A percentile compares a stretch with the other conserved stretches of the same genome.
Evolutionary conservation across 1,140 invertebrate genomes (phyloP).

Genomic region (Apocrypta bakeri): DNA sequence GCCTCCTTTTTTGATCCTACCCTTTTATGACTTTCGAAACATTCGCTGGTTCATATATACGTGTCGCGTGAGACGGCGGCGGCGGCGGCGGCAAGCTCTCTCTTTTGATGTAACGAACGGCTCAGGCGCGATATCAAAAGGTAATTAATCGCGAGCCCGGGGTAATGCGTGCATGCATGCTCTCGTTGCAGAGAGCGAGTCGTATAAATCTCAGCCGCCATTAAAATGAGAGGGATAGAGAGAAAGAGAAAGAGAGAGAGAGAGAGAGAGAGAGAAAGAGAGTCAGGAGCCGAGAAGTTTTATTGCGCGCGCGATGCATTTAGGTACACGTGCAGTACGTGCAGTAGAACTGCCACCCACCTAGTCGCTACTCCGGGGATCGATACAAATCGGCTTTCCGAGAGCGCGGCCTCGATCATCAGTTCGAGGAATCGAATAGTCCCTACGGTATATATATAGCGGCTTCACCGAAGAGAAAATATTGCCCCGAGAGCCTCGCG

Average conservation of each 20-base stretch:
- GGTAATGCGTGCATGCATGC: constrained; percentile 22
- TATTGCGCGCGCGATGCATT: constrained; percentile 40
- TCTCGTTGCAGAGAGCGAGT: constrained; percentile 4
- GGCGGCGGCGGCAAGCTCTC: not conserved
- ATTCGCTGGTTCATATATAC: not conserved
- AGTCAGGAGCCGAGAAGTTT: constrained; percentile 18
- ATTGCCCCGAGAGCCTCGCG: not conserved
- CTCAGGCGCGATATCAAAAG: constrained; percentile 47
- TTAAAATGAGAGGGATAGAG: constrained; percentile 42
- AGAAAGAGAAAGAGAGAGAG: not conserved
- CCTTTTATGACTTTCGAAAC: constrained; percentile 35
- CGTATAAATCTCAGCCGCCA: constrained; percentile 49
- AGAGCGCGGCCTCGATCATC: constrained; percentile 39
- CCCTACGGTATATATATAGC: not conserved
- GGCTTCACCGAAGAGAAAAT: not conserved
- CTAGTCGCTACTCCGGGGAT: constrained; percentile 20
- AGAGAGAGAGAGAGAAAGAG: not conserved
- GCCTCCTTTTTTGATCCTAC: constrained; percentile 2
- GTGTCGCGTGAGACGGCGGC: constrained; percentile 19
- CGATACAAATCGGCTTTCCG: constrained; percentile 37
- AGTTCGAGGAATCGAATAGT: constrained; percentile 33
- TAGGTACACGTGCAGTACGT: not conserved
- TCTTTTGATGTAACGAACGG: constrained; percentile 16
- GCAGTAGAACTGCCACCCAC: constrained; percentile 26
- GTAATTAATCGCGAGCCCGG: constrained; percentile 49